Percentiles rank a stretch among this genome's conserved stretches.
These are phyloP conservation scores for Pseudolycoriella hygida DNA, from an alignment of 2,888 invertebrate species.

Conservation along the genomic window DNA sequence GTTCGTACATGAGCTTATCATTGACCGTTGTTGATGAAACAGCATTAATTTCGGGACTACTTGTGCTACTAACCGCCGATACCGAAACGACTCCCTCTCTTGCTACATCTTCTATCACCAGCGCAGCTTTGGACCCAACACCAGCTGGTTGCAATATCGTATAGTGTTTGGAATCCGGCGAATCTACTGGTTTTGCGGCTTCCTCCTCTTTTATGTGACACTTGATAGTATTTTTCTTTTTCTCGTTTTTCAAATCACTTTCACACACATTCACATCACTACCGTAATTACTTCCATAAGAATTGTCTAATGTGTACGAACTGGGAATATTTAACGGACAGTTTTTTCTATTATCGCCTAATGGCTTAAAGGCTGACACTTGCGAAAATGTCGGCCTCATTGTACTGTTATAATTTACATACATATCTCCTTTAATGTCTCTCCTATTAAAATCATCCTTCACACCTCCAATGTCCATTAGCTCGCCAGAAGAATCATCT, in stretches of 20 bases:
- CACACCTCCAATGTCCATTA: slow-evolving; percentile 60
- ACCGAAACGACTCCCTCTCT: slow-evolving; percentile 42
- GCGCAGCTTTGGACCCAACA: slow-evolving; percentile 61
- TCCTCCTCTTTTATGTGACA: not conserved
- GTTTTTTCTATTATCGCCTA: slow-evolving; percentile 43
- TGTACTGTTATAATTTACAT: slow-evolving; percentile 2
- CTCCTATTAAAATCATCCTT: slow-evolving; percentile 31
- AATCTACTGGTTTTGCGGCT: slow-evolving; percentile 16
- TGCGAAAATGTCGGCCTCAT: slow-evolving; percentile 42
- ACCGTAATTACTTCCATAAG: not conserved
- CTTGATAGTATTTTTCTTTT: not conserved
- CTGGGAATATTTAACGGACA: slow-evolving; percentile 28
- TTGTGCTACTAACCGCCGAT: slow-evolving; percentile 31
- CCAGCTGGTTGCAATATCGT: slow-evolving; percentile 75
- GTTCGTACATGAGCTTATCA: slow-evolving; percentile 12
- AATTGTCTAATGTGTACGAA: not conserved
- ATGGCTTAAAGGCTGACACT: slow-evolving; percentile 66
- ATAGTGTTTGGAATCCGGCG: slow-evolving; percentile 54
- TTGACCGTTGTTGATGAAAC: slow-evolving; percentile 28
- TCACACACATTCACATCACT: not conserved
- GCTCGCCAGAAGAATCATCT: slow-evolving; percentile 59
- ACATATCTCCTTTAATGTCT: slow-evolving; percentile 25
- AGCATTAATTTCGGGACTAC: slow-evolving; percentile 29
- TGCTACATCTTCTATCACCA: slow-evolving; percentile 60
- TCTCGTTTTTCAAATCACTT: not conserved